Percentiles rank a stretch among this genome's conserved stretches.
phyloP scores from a whole-genome alignment of 2,888 invertebrate species.

The Xanthia icteritia region DNA sequence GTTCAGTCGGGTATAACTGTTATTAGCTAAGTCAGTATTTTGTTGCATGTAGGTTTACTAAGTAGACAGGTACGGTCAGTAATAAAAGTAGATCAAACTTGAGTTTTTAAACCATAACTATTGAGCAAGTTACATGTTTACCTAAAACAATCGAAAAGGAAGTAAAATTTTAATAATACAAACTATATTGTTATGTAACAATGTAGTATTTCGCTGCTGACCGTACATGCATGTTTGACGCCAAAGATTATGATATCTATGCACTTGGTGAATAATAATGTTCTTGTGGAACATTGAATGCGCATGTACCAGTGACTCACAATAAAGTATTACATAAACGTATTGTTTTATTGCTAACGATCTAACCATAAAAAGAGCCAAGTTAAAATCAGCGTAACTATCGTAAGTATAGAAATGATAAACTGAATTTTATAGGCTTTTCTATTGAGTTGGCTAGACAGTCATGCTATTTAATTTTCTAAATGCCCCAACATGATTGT shows the following conservation, averaged over 20 bases:
- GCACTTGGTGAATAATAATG: not conserved
- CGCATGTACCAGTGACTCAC: slow-evolving; percentile 15
- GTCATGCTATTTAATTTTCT: slow-evolving; percentile 28
- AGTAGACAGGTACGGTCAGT: not conserved
- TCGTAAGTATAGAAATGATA: slow-evolving; percentile 44
- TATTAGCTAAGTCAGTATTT: not conserved
- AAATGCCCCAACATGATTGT: slow-evolving; percentile 67
- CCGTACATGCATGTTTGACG: not conserved
- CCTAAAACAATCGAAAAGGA: too few species aligned
- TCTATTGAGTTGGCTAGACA: slow-evolving; percentile 35
- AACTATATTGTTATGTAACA: too few species aligned
- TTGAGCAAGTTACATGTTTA: not conserved
- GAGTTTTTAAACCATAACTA: not conserved
- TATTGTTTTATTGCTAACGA: slow-evolving; percentile 55
- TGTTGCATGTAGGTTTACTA: not conserved
- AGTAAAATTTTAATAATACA: not conserved
- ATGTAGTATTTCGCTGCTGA: not conserved
- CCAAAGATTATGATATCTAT: slow-evolving; percentile 5
- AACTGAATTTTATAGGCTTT: slow-evolving; percentile 48
- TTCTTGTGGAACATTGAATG: not conserved
- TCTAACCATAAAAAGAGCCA: slow-evolving; percentile 49
- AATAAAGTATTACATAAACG: slow-evolving; percentile 47
- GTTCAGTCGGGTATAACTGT: too few species aligned
- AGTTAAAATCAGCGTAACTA: slow-evolving; percentile 67
- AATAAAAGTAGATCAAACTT: not conserved